These are phyloP conservation scores for Sturmia bella DNA, from an alignment of 2,888 invertebrate genomes.

Conservation along the genomic window DNA sequence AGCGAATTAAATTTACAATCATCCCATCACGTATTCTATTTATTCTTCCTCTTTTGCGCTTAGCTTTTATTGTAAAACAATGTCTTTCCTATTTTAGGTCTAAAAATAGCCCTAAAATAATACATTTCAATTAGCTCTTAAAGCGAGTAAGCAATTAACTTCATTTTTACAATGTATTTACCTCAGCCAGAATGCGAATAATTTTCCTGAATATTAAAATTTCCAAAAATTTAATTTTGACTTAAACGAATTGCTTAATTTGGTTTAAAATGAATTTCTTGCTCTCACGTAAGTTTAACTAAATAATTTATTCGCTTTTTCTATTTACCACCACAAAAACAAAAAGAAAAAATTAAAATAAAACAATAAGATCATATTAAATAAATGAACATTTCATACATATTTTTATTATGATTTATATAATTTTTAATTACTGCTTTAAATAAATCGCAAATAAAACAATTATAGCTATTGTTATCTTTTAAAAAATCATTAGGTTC, in stretches of 20 bases:
- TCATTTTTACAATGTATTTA: neutral
- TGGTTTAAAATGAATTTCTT: conserved; percentile 23
- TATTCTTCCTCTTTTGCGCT: too few relatives aligned
- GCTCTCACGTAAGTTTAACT: conserved; percentile 6
- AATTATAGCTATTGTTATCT: conserved; percentile 20
- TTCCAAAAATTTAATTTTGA: neutral
- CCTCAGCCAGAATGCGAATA: neutral
- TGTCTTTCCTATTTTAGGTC: too few relatives aligned
- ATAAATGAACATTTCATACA: conserved; percentile 21
- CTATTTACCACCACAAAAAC: neutral
- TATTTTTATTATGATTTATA: conserved; percentile 9
- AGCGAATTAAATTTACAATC: too few relatives aligned
- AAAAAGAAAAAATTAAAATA: neutral
- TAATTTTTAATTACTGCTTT: conserved; percentile 23
- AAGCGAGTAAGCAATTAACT: too few relatives aligned
- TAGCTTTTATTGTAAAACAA: too few relatives aligned
- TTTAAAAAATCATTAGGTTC: conserved; percentile 1
- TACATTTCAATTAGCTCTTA: too few relatives aligned
- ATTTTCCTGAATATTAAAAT: neutral
- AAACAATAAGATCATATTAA: neutral
- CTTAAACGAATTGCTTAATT: conserved; percentile 1
- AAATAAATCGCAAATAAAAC: conserved; percentile 39
- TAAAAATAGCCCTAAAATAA: too few relatives aligned
- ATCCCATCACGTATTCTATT: too few relatives aligned
- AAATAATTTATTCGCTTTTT: neutral